A percentile compares a stretch with the other conserved stretches of the same genome.
phyloP scores from a whole-genome alignment of 2,113 vertebrate species.

The Xyrauchen texanus region DNA sequence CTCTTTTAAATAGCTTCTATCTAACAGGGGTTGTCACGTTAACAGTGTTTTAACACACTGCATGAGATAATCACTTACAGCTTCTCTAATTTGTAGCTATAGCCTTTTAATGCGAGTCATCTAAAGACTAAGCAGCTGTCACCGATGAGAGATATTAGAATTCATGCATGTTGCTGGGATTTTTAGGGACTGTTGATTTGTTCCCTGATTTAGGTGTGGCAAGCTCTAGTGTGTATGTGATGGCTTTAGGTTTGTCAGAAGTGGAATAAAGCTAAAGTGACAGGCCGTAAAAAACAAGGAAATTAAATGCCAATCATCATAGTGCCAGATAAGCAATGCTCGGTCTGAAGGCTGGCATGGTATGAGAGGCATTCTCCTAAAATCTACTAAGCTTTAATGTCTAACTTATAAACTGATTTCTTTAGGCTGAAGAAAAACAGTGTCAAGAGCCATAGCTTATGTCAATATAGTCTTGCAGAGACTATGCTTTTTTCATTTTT shows the following conservation, averaged over 20 bases:
- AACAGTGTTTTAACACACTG: conserved; percentile 6
- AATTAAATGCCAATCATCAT: conserved; percentile 48
- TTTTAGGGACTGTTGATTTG: conserved; percentile 3
- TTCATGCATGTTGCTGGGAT: background rate
- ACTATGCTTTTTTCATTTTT: no score
- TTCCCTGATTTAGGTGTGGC: conserved; percentile 31
- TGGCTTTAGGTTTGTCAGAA: conserved; percentile 29
- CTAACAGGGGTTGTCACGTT: background rate
- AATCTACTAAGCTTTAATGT: background rate
- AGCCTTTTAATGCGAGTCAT: background rate
- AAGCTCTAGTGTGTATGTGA: conserved; percentile 12
- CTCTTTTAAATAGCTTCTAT: background rate
- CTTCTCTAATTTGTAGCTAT: background rate
- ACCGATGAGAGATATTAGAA: conserved; percentile 6
- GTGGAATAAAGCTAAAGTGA: conserved; percentile 43
- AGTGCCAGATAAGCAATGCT: background rate
- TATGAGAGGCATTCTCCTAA: conserved; percentile 15
- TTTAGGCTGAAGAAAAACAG: conserved; percentile 2
- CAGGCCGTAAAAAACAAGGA: conserved; percentile 44
- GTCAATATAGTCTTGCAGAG: no score
- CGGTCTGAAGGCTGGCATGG: background rate
- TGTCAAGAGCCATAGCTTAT: background rate
- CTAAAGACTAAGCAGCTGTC: conserved; percentile 20
- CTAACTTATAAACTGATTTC: background rate
- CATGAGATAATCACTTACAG: background rate